A percentile compares a stretch with the other conserved stretches of the same genome.
These are phyloP conservation scores for Acromyrmex echinatior DNA, from an alignment of 1,140 invertebrate species.

Conservation along the genomic window DNA sequence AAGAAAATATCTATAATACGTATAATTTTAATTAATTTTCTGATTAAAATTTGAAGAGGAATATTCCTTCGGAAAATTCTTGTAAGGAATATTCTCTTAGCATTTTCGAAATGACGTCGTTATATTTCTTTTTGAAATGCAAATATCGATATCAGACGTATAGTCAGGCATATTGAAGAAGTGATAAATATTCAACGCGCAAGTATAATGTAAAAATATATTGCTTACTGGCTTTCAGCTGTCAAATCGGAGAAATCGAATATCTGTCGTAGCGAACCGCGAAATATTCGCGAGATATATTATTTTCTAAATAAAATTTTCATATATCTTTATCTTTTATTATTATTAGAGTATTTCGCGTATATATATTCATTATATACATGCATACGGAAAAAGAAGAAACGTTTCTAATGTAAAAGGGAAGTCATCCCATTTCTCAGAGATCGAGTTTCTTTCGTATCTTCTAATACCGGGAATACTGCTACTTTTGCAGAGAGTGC, in stretches of 20 bases:
- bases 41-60: neutral
- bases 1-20: neutral
- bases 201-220: conserved; percentile 5
- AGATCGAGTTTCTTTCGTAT: neutral
- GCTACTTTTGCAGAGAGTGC: neutral
- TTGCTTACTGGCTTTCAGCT: neutral
- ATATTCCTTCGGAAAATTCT: neutral
- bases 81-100: neutral
- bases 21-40: neutral
- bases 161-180: conserved; percentile 16
- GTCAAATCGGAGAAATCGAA: neutral
- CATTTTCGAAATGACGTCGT: neutral
- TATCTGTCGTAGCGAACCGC: neutral
- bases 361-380: neutral
- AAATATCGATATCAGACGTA: neutral
- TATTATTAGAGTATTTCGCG: neutral
- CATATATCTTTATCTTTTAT: neutral
- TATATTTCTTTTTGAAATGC: neutral
- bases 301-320: neutral
- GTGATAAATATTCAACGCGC: conserved; percentile 38
- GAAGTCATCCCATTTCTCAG: neutral
- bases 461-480: neutral
- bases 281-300: neutral
- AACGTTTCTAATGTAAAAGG: neutral
- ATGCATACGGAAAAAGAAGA: neutral